Base-by-base conservation (phyloP, 2,888 invertebrate genomes). In the Dasysyrphus tricinctus region DNA sequence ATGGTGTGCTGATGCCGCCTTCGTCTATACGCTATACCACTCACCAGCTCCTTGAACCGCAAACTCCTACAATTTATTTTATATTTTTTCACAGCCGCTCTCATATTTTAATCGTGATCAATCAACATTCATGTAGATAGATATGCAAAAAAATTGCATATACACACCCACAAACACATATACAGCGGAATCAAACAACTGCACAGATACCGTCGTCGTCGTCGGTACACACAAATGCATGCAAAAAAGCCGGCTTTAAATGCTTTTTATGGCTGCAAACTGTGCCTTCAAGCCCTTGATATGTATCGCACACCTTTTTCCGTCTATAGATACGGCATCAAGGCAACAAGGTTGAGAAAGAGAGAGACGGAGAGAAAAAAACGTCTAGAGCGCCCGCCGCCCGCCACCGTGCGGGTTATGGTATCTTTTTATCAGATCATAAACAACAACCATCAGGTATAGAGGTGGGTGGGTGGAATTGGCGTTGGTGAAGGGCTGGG, bases 21-120 rank as follows among this genome's bases (percentile, higher is more conserved):
- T 65, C 49, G 11, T 65, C 49, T 19, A 37, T 51, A 59, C 42
- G 5, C 32, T 32, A 32, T 12, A 11, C 34, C 57, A 76, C 67
- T 67, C 76, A 47, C 76, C 47, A 56, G 67, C 74, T 49, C 74
- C 61, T 42, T 61, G 59, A 61, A 49, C 59, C 61, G 61, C 54
- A 51, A 54, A 32, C 57, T 37, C 44, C 56, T 37, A 54, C 70
- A 72, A 57, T 57, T 67, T 56, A 69, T 69, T 54, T 54, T 69
- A 54, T 51, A 24, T 14, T 34, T 42, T 37, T 56, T 32, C 44
- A 69, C 51, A 77, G 59, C 69, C 59, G 34, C 59, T 76, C 76
- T 81, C 80, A 77, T 81, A 80, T 85, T 85, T 85, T 85, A 85
- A 85, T 85, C 80, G 85, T 74, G 85, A 85, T 85, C 85, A 85